phyloP scores from a whole-genome alignment of 2,113 vertebrate species.

The Labeo catla region DNA sequence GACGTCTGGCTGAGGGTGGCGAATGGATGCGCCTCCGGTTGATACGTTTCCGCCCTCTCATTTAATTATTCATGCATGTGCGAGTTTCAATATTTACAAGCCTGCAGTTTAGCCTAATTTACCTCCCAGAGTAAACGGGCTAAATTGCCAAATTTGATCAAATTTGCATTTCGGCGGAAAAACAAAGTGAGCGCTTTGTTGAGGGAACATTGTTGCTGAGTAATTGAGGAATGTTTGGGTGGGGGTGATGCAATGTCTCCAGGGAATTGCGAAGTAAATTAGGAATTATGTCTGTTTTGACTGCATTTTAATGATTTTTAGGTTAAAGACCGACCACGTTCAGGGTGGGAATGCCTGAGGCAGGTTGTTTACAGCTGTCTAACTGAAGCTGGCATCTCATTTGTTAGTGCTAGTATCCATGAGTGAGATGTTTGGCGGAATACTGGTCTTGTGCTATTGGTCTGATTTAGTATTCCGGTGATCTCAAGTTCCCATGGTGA shows the following conservation, averaged over 20 bases:
- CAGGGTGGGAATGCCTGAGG: not conserved
- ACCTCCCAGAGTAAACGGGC: conserved; percentile 40
- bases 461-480: conserved; percentile 47
- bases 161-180: conserved; percentile 50
- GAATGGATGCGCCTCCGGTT: conserved; percentile 1
- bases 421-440: not conserved
- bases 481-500: conserved; percentile 52
- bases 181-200: conserved; percentile 45
- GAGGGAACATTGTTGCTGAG: conserved; percentile 26
- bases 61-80: conserved; percentile 43
- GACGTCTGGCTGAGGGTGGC: conserved; percentile 41
- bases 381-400: not conserved
- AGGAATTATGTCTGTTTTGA: not conserved
- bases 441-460: conserved; percentile 46
- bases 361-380: not conserved
- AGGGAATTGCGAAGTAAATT: not conserved
- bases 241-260: conserved; percentile 11
- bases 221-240: conserved; percentile 32
- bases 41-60: conserved; percentile 32
- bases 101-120: conserved; percentile 53
- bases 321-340: not conserved
- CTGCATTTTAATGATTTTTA: not conserved
- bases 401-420: not conserved
- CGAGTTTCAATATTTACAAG: conserved; percentile 57
- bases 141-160: conserved; percentile 54